Percentiles rank a stretch among this genome's conserved stretches.
These are phyloP conservation scores for Tholera decimalis DNA, from an alignment of 2,888 invertebrate species.

Conservation along the genomic window DNA sequence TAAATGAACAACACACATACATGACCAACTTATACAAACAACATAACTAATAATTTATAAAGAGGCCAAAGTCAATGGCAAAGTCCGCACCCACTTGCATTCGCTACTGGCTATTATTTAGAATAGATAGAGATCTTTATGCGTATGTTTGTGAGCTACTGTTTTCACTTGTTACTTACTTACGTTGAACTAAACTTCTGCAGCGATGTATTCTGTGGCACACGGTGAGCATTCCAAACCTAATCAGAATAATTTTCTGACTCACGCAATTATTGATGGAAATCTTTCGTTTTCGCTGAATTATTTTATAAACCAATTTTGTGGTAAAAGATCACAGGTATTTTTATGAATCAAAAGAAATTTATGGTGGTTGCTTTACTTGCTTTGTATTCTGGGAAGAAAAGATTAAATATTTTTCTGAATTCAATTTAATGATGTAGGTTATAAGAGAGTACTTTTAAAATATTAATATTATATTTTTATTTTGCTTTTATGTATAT, in stretches of 20 bases:
- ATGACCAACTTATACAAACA: no score
- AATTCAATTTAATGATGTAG: background rate
- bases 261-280: conserved; percentile 49
- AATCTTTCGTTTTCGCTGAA: conserved; percentile 42
- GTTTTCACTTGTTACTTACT: background rate
- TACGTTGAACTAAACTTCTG: background rate
- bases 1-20: no score
- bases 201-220: background rate
- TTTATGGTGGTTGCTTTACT: conserved; percentile 15
- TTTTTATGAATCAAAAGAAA: background rate
- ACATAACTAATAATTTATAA: no score
- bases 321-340: conserved; percentile 2
- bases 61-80: no score
- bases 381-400: background rate
- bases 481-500: no score
- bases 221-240: conserved; percentile 32
- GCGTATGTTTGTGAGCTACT: background rate
- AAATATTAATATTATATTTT: background rate
- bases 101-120: background rate
- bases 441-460: background rate
- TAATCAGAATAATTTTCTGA: conserved; percentile 56
- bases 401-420: background rate
- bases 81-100: background rate
- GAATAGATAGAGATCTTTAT: no score
- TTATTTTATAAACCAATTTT: conserved; percentile 24